Conservation (phyloP, 1,140 invertebrate genomes). For the Drosophila willistoni region DNA sequence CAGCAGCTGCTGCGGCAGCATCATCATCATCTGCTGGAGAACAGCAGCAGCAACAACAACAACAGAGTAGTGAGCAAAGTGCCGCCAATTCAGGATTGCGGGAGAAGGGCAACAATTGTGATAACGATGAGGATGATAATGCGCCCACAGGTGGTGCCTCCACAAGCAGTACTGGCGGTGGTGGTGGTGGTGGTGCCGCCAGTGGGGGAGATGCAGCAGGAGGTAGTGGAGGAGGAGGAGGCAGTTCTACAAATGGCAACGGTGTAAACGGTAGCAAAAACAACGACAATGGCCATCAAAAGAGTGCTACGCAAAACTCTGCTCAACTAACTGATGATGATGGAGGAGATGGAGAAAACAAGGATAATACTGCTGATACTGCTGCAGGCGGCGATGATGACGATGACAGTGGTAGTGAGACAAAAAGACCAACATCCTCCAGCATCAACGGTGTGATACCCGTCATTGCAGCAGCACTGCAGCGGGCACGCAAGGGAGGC, state of each 20-base stretch:
- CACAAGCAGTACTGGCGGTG: slow-evolving; percentile 37
- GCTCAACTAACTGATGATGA: slow-evolving; percentile 33
- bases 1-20: slow-evolving; percentile 43
- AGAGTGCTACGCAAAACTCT: slow-evolving; percentile 31
- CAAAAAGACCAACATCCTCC: slow-evolving; percentile 30
- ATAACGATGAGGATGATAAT: slow-evolving; percentile 77
- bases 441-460: background rate
- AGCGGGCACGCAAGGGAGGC: slow-evolving; percentile 64
- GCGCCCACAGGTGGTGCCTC: slow-evolving; percentile 50
- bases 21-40: slow-evolving; percentile 23
- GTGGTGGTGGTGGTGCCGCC: background rate
- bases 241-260: slow-evolving; percentile 62
- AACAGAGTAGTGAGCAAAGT: slow-evolving; percentile 40
- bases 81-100: slow-evolving; percentile 45
- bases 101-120: slow-evolving; percentile 76
- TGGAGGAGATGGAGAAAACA: slow-evolving; percentile 4
- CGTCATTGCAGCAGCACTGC: slow-evolving; percentile 49
- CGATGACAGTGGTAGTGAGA: slow-evolving; percentile 49
- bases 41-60: slow-evolving; percentile 20
- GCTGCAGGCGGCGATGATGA: slow-evolving; percentile 48
- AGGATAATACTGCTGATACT: slow-evolving; percentile 2
- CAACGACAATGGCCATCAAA: slow-evolving; percentile 46
- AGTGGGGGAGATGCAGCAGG: slow-evolving; percentile 21
- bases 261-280: slow-evolving; percentile 58
- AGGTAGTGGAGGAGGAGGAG: slow-evolving; percentile 30